Conservation (phyloP, 2,888 invertebrate species). For the Graphium colonna region DNA sequence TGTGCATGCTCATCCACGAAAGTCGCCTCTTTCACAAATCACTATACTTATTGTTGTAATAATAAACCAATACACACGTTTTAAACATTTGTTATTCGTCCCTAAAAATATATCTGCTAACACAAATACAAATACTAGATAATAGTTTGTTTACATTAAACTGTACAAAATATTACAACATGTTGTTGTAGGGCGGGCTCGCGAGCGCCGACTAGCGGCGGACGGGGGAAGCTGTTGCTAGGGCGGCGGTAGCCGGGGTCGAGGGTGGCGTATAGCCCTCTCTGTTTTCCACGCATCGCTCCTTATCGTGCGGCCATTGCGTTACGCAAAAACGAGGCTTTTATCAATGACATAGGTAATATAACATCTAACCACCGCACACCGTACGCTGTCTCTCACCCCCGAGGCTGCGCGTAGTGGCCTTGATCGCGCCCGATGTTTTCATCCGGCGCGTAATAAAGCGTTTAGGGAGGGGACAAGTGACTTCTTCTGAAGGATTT, state of each 20-base stretch:
- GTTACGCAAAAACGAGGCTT: conserved; percentile 73
- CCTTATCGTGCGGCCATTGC: conserved; percentile 52
- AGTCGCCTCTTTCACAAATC: conserved; percentile 12
- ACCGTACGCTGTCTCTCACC: conserved; percentile 36
- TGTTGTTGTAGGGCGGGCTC: conserved; percentile 69
- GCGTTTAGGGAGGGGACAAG: conserved; percentile 70
- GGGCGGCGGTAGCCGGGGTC: conserved; percentile 54
- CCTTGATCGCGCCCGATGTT: conserved; percentile 75
- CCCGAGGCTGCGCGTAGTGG: conserved; percentile 57
- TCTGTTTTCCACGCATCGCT: conserved; percentile 60
- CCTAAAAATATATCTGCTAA: too few relatives aligned
- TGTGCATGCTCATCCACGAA: conserved; percentile 30
- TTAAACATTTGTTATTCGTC: too few relatives aligned
- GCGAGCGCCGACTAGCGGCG: conserved; percentile 72
- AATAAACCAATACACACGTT: too few relatives aligned
- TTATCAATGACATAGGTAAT: conserved; percentile 74
- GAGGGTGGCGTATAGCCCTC: conserved; percentile 40
- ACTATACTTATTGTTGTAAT: background rate
- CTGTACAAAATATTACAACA: conserved; percentile 53
- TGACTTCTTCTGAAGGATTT: conserved; percentile 74
- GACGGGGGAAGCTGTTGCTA: conserved; percentile 46
- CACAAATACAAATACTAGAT: conserved; percentile 28
- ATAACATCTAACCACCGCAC: conserved; percentile 46
- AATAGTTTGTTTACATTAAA: conserved; percentile 72
- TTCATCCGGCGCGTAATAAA: conserved; percentile 77